Percentiles rank a stretch among this genome's conserved stretches.
Evolutionary conservation across 2,888 invertebrate species (phyloP).

Genomic region (Erebia aethiops): DNA sequence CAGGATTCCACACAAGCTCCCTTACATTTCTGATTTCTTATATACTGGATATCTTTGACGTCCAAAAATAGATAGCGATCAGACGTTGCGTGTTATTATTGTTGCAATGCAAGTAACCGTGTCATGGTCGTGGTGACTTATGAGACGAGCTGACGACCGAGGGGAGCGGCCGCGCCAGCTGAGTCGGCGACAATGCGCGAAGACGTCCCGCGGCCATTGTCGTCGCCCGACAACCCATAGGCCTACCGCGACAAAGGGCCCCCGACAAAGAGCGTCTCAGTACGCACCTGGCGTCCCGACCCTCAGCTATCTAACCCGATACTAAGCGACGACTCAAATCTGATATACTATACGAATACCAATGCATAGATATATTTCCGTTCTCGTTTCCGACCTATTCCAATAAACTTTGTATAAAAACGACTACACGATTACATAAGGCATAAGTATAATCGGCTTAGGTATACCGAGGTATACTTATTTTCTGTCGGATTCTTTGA

Average conservation of each 20-base stretch:
- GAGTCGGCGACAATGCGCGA: slow-evolving; percentile 74
- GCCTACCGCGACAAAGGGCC: slow-evolving; percentile 52
- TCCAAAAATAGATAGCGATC: slow-evolving; percentile 38
- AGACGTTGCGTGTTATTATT: slow-evolving; percentile 30
- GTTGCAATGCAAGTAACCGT: slow-evolving; percentile 49
- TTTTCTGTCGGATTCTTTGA: background rate
- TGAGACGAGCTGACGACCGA: slow-evolving; percentile 50
- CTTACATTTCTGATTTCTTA: too few relatives aligned
- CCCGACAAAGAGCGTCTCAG: slow-evolving; percentile 71
- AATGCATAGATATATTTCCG: slow-evolving; percentile 53
- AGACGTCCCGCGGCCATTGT: slow-evolving; percentile 80
- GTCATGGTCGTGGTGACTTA: slow-evolving; percentile 61
- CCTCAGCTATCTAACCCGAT: slow-evolving; percentile 64
- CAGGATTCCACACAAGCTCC: too few relatives aligned
- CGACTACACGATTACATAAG: background rate
- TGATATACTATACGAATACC: slow-evolving; percentile 47
- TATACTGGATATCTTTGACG: slow-evolving; percentile 6
- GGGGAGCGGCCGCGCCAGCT: slow-evolving; percentile 69
- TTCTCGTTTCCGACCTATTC: slow-evolving; percentile 52
- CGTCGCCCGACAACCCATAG: slow-evolving; percentile 52
- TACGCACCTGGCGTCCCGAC: slow-evolving; percentile 74
- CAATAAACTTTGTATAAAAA: slow-evolving; percentile 16
- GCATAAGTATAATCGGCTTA: too few relatives aligned
- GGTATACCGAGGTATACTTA: background rate
- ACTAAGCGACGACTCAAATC: slow-evolving; percentile 54